A percentile compares a stretch with the other conserved stretches of the same genome.
Evolutionary conservation across 2,797 vertebrate genomes (phyloP).

Genomic region (Mormyrus hasselquistii): DNA sequence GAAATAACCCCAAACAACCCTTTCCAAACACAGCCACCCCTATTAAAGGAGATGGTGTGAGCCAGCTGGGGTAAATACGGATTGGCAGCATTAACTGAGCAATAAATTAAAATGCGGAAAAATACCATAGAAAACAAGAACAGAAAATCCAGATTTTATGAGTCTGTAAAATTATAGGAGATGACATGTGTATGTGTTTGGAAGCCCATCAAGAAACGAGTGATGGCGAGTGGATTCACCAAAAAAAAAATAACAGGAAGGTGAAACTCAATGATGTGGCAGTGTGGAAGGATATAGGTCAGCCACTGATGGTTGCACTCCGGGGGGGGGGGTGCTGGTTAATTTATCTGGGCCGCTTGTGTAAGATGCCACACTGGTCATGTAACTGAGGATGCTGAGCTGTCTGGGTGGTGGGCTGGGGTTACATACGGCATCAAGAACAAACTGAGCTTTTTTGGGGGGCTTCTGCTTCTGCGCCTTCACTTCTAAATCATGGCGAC

Average conservation of each 20-base stretch:
- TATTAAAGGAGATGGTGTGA: background rate
- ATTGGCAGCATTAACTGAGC: background rate
- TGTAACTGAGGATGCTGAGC: background rate
- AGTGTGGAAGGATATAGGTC: slow-evolving; percentile 30
- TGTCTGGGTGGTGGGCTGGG: background rate
- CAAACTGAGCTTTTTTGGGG: background rate
- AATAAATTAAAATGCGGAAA: slow-evolving; percentile 3
- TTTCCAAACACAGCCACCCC: background rate
- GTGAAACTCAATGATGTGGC: background rate
- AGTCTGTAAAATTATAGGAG: background rate
- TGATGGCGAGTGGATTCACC: background rate
- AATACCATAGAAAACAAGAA: background rate
- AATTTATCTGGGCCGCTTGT: slow-evolving; percentile 47
- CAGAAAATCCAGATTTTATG: background rate
- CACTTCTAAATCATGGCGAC: background rate
- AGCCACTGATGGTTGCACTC: slow-evolving; percentile 23
- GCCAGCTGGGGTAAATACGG: background rate
- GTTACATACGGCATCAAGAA: background rate
- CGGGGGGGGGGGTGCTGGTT: slow-evolving; percentile 28
- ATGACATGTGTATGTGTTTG: background rate
- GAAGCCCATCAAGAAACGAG: background rate
- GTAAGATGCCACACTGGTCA: slow-evolving; percentile 5
- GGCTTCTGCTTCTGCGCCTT: background rate
- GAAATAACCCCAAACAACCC: slow-evolving; percentile 4
- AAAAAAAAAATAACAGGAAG: background rate